Base-by-base conservation (phyloP, 2,888 invertebrate species). In the Nomada ruficornis region DNA sequence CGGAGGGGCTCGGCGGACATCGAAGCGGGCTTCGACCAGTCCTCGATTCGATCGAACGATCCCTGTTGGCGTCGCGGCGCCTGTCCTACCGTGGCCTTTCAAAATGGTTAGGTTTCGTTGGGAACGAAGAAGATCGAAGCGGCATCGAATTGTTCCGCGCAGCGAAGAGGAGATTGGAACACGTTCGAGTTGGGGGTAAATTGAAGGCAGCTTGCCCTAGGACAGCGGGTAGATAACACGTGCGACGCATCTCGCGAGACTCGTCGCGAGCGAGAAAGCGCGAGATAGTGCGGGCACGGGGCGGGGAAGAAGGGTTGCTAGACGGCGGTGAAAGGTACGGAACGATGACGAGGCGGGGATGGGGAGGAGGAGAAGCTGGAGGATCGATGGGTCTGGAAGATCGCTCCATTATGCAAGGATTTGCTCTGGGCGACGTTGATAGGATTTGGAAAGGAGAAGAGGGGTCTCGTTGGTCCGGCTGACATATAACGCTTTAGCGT, bases 401-500 rank as follows among this genome's bases (percentile, higher is more conserved):
- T 87, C 87, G 81, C 82, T 87, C 87, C 83, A 84, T 87, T 87
- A 87, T 86, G 76, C 83, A 82, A 88, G 88, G 88, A 88, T 87
- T 87, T 84, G 83, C 88, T 88, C 78, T 77, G 80, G 81, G 65
- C 80, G 79, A 81, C 81, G 79, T 83, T 88, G 81, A 87, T 87
- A 86, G 84, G 86, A 81, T 87, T 87, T 75, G 63, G 54, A 82
- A 70, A 50, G 60, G 47, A 62, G 82, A 64, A 47, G 70, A 36
- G 44, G 54, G 77, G 52, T 71, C 71, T 73, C 67, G 67, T 75
- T 73, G 77, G 76, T 67, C 50, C 76, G 26, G 26, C 68, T 63
- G 65, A 70, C 15, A 15, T 47, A 15, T 69, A 52, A 57, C 54
- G 80, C 70, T 77, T 77, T 70, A 70, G 75, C 77, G 73, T 18